Percentiles rank a stretch among this genome's conserved stretches.
Evolutionary conservation across 2,113 vertebrate species (phyloP).

Genomic region (Leuciscus idus): DNA sequence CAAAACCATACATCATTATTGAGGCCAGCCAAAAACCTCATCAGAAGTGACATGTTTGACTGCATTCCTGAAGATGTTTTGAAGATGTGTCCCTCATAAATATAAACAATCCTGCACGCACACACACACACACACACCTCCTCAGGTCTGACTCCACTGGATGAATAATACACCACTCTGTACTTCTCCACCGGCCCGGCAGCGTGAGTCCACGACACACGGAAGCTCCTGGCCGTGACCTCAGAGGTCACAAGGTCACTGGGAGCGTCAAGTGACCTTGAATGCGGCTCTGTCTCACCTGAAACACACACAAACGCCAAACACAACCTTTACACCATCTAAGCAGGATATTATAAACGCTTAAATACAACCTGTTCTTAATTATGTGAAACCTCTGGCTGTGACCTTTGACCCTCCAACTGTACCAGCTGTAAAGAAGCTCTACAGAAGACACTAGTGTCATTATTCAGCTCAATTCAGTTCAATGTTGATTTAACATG

Average conservation of each 20-base stretch:
- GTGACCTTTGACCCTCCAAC: too few relatives aligned
- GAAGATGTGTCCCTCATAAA: neutral
- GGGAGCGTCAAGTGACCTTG: constrained; percentile 72
- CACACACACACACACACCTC: constrained; percentile 79
- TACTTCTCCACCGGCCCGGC: constrained; percentile 91
- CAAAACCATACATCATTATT: neutral
- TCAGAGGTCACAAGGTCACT: constrained; percentile 86
- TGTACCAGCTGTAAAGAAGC: too few relatives aligned
- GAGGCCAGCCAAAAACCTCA: neutral
- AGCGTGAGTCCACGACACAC: constrained; percentile 87
- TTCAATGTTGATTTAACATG: too few relatives aligned
- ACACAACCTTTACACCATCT: neutral
- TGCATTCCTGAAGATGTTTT: neutral
- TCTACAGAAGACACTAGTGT: too few relatives aligned
- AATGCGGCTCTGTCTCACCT: constrained; percentile 69
- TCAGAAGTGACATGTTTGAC: neutral
- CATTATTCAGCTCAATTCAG: too few relatives aligned
- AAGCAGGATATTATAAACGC: neutral
- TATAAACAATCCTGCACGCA: neutral
- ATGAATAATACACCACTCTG: constrained; percentile 92
- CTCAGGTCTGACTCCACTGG: constrained; percentile 88
- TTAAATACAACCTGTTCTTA: neutral
- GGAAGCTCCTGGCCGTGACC: constrained; percentile 90
- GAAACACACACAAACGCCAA: neutral
- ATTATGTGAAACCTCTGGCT: too few relatives aligned